A percentile compares a stretch with the other conserved stretches of the same genome.
Evolutionary conservation across 2,888 invertebrate genomes (phyloP).

Genomic region (Adela reaumurella): DNA sequence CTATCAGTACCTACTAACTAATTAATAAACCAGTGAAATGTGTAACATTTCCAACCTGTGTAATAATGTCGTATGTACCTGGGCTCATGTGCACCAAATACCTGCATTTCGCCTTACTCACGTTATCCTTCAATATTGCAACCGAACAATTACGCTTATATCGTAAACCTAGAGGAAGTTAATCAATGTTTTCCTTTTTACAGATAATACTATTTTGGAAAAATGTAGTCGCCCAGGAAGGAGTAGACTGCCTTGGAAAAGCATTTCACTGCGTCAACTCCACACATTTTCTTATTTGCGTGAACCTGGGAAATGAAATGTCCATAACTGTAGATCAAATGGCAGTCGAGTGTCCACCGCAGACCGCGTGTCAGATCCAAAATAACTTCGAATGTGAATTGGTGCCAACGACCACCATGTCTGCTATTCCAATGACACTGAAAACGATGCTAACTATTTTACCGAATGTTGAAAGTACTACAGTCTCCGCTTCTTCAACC

Average conservation of each 20-base stretch:
- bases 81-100: too few species aligned
- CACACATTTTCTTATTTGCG: conserved; percentile 49
- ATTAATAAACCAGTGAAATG: too few species aligned
- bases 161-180: too few species aligned
- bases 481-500: conserved; percentile 12
- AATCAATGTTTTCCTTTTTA: neutral
- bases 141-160: too few species aligned
- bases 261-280: conserved; percentile 43
- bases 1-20: too few species aligned
- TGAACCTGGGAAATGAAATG: conserved; percentile 37
- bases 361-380: conserved; percentile 26
- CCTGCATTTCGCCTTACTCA: too few species aligned
- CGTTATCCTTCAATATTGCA: too few species aligned
- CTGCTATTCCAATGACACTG: conserved; percentile 9
- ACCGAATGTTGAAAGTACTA: too few species aligned
- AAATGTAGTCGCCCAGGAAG: neutral
- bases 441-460: too few species aligned
- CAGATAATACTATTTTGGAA: neutral
- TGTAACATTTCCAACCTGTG: too few species aligned
- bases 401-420: conserved; percentile 16
- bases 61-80: too few species aligned
- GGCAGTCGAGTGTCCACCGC: conserved; percentile 32
- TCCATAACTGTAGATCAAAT: conserved; percentile 37
- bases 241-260: conserved; percentile 38
- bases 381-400: conserved; percentile 43